Base-by-base conservation (phyloP, 2,113 vertebrate genomes). In the Pelmatolapia mariae region DNA sequence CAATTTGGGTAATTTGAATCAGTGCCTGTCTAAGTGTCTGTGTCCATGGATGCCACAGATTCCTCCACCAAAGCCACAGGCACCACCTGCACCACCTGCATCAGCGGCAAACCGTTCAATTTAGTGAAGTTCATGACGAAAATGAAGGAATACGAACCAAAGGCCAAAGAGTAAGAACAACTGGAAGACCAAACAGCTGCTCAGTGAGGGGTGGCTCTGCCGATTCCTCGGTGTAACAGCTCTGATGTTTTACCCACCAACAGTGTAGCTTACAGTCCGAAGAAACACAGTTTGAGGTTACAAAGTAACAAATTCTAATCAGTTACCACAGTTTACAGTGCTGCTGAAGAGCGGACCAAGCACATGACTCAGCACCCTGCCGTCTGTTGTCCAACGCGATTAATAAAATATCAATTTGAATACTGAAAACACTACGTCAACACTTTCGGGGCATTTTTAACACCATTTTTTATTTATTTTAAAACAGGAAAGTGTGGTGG, bases 1-100 rank as follows among this genome's bases (percentile, higher is more conserved):
- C 98, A 96, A 96, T 97, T 97, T 97, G 96, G 95, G 79, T 84
- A 93, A 68, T 38, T 5, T 96, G 96, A 96, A 96, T 92, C 43
- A 10, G 80, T n/a, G 76, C 83, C 85, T 79, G 81, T 53, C 33
- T 53, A 10, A 22, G 33, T 47, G 61, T 31, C 61, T 36, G 79
- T 53, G 83, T 52, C 7, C 4, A 4, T 13, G 10, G 4, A 63
- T 76, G 95, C 83, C 26, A 68, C 86, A 81, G 59, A 93, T 95
- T 96, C 95, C 95, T 94, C 94, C 89, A 95, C 93, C 93, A 94
- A 95, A 92, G 92, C 93, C 91, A 89, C 93, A 88, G 93, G 36
- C 83, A 40, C 68, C 93, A 89, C 84, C 93, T 90, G 33, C 84
- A 33, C 56, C 93, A 89, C 66, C 93, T 89, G 86, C 81, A 92